Percentiles rank a stretch among this genome's conserved stretches.
Conservation (phyloP, 2,797 vertebrate species). For the Aeoliscus strigatus region DNA sequence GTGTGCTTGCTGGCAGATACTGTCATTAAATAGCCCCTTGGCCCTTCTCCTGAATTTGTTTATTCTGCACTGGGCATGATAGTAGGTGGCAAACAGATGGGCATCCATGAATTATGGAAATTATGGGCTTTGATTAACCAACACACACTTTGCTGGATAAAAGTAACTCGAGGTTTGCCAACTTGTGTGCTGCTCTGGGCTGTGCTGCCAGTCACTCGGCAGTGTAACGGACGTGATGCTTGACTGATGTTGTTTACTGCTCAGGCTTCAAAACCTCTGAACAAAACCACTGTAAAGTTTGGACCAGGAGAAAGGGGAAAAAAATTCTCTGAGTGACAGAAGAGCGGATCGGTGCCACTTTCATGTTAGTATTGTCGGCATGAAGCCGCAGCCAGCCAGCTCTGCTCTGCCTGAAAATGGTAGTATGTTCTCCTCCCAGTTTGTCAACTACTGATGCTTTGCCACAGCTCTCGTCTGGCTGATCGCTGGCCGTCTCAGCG, state of each 20-base stretch:
- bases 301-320: neutral
- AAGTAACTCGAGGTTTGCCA: conserved; percentile 66
- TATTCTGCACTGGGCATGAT: conserved; percentile 68
- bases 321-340: neutral
- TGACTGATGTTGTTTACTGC: conserved; percentile 43
- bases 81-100: conserved; percentile 76
- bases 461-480: too few relatives aligned
- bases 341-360: neutral
- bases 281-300: neutral
- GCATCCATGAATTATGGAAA: conserved; percentile 79
- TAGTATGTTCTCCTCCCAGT: too few relatives aligned
- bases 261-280: conserved; percentile 7
- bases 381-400: conserved; percentile 1
- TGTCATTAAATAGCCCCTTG: conserved; percentile 73
- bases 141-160: conserved; percentile 67
- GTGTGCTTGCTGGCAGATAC: conserved; percentile 48
- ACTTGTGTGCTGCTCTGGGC: conserved; percentile 56
- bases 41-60: conserved; percentile 69
- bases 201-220: conserved; percentile 53
- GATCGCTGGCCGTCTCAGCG: too few relatives aligned
- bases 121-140: conserved; percentile 75
- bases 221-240: conserved; percentile 44
- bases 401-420: too few relatives aligned
- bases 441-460: too few relatives aligned
- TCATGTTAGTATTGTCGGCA: neutral